A percentile compares a stretch with the other conserved stretches of the same genome.
These are phyloP conservation scores for Drosophila helvetica DNA, from an alignment of 2,888 invertebrate genomes.

Conservation along the genomic window DNA sequence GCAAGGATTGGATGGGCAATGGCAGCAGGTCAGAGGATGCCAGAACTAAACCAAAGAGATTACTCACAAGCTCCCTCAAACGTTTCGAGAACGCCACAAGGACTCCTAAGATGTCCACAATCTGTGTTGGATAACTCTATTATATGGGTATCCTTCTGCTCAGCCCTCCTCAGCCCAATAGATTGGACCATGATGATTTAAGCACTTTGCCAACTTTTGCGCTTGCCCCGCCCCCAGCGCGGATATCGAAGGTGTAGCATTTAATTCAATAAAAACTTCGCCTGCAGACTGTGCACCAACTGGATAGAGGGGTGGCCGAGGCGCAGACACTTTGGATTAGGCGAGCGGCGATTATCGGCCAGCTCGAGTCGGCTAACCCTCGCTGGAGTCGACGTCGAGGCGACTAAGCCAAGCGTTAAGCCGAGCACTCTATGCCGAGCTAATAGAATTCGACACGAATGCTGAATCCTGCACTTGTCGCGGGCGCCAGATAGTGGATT, in stretches of 20 bases:
- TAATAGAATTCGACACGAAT: conserved; percentile 74
- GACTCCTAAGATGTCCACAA: too few relatives aligned
- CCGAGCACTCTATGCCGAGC: conserved; percentile 26
- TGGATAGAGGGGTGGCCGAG: conserved; percentile 1
- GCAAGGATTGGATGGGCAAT: too few relatives aligned
- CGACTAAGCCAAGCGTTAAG: conserved; percentile 70
- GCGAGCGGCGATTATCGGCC: conserved; percentile 60
- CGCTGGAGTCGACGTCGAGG: too few relatives aligned
- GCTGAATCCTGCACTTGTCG: background rate
- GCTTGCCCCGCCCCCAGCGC: background rate
- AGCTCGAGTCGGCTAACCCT: conserved; percentile 2
- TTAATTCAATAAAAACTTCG: conserved; percentile 63
- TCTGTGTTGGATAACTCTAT: too few relatives aligned
- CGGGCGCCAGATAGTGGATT: conserved; percentile 23
- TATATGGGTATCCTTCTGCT: background rate
- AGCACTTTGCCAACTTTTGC: conserved; percentile 3
- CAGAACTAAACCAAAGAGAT: too few relatives aligned
- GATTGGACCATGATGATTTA: conserved; percentile 5
- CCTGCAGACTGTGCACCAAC: conserved; percentile 15
- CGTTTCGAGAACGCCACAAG: too few relatives aligned
- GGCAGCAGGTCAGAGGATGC: too few relatives aligned
- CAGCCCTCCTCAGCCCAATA: background rate
- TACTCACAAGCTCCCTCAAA: too few relatives aligned
- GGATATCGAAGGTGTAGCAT: conserved; percentile 50
- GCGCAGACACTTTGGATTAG: conserved; percentile 60